Evolutionary conservation across 2,888 invertebrate genomes (phyloP), one percentile per base, ranked within the genome.

Genomic region (Mythimna albipuncta): DNA sequence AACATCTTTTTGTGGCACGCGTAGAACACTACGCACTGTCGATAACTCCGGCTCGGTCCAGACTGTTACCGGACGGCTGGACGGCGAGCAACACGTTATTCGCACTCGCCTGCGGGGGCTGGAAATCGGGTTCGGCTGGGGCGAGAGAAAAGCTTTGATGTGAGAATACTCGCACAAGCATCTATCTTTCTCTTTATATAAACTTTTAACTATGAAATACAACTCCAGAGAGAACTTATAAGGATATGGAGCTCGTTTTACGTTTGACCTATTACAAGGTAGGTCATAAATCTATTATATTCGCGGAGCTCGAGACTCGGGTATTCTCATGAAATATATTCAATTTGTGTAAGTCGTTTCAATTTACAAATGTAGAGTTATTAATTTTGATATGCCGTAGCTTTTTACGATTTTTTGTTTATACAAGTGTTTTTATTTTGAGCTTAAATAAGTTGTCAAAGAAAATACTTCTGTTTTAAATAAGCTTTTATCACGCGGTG

Each of bases 201-300:
- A 64, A 77, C 47, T 81, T 70, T 75, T 35, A 57, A 69, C 69
- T 67, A 47, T 58, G 61, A 75, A 75, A 64, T 61, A 65, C 21
- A 55, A 70, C 54, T 21, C 63, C 59, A n/a, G 32, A 9, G 38
- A 41, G 58, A 64, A 74, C 65, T 58, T 81, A 38, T 59, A 57
- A 77, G 72, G 77, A 72, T 63, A 68, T 62, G 64, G 68, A 26
- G 54, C 62, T 69, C 54, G 62, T 76, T 80, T 76, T 68, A 68
- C 77, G 77, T 72, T 57, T 72, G 58, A 76, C 64, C 71, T 80
- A 71, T 71, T n/a, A 68, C 71, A 65, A 58, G 52, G 61, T 55
- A 72, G 50, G 77, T 65, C 68, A 79, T 80, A 81, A 79, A 79
- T 79, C 68, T 76, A 58, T 68, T 63, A 58, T 65, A 72, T 77